Conservation (phyloP, 2,888 invertebrate species). For the Idaea aversata region DNA sequence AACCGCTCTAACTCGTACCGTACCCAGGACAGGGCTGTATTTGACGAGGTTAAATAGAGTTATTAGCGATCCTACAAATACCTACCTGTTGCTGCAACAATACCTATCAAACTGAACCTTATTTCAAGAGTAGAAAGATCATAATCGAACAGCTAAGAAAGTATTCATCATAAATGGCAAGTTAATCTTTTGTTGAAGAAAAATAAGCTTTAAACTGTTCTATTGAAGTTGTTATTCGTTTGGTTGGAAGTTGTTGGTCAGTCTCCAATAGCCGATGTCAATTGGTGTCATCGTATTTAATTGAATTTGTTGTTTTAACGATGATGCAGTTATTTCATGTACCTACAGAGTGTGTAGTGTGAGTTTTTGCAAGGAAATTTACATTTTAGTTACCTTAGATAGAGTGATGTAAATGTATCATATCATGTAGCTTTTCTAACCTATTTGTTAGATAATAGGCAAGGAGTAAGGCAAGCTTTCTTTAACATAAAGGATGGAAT, state of each 20-base stretch:
- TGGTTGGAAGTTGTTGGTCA: background rate
- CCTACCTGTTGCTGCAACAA: slow-evolving; percentile 19
- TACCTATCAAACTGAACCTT: slow-evolving; percentile 8
- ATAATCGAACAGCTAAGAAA: slow-evolving; percentile 12
- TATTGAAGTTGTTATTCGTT: slow-evolving; percentile 10
- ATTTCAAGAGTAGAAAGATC: slow-evolving; percentile 16
- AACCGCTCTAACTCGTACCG: background rate
- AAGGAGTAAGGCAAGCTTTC: too few species aligned
- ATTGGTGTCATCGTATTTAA: slow-evolving; percentile 38
- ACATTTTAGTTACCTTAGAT: background rate
- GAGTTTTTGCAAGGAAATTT: background rate
- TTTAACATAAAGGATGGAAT: too few species aligned
- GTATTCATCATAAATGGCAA: slow-evolving; percentile 9
- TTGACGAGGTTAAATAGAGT: slow-evolving; percentile 41
- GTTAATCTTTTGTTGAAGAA: slow-evolving; percentile 3
- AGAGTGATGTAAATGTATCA: background rate
- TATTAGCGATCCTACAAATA: slow-evolving; percentile 32
- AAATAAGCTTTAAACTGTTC: slow-evolving; percentile 6
- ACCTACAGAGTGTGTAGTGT: background rate
- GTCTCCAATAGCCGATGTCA: slow-evolving; percentile 9
- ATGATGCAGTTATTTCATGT: background rate
- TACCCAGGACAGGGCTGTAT: slow-evolving; percentile 15
- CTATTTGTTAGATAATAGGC: too few species aligned
- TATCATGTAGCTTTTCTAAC: too few species aligned
- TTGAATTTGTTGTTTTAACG: background rate